Conservation (phyloP, 2,113 vertebrate species). For the Tricholaema leucomelas region DNA sequence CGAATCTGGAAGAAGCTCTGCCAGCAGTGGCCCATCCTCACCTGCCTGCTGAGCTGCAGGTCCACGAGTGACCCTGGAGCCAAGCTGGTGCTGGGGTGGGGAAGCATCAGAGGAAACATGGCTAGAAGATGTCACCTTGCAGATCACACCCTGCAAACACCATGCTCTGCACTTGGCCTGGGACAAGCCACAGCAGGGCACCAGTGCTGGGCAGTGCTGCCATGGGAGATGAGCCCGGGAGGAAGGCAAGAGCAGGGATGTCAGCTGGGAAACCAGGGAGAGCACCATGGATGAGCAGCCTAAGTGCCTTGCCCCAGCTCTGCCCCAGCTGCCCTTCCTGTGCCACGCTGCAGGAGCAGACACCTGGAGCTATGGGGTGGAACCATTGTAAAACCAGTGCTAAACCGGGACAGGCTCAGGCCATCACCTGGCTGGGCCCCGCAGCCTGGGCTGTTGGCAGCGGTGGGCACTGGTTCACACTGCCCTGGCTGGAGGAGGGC, state of each 20-base stretch:
- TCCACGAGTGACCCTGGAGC: background rate
- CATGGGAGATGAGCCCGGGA: background rate
- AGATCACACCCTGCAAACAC: background rate
- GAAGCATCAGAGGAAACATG: background rate
- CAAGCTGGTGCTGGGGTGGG: background rate
- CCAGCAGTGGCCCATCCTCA: background rate
- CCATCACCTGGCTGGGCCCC: background rate
- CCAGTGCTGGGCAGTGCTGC: background rate
- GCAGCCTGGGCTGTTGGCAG: background rate
- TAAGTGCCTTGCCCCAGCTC: background rate
- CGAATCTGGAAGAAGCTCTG: background rate
- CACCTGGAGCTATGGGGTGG: background rate
- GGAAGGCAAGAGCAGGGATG: background rate
- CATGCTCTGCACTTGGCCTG: background rate
- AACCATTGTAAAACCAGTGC: background rate
- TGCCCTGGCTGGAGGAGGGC: background rate
- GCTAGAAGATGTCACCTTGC: background rate
- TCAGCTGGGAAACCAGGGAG: background rate
- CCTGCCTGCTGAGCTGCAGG: background rate
- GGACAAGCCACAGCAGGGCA: rapidly evolving
- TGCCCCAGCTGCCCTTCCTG: rapidly evolving
- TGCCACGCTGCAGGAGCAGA: rapidly evolving
- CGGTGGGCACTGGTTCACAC: background rate
- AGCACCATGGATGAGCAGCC: background rate
- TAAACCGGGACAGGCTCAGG: background rate